A percentile compares a stretch with the other conserved stretches of the same genome.
Conservation (phyloP, 2,888 invertebrate genomes). For the Pyrgus malvae region DNA sequence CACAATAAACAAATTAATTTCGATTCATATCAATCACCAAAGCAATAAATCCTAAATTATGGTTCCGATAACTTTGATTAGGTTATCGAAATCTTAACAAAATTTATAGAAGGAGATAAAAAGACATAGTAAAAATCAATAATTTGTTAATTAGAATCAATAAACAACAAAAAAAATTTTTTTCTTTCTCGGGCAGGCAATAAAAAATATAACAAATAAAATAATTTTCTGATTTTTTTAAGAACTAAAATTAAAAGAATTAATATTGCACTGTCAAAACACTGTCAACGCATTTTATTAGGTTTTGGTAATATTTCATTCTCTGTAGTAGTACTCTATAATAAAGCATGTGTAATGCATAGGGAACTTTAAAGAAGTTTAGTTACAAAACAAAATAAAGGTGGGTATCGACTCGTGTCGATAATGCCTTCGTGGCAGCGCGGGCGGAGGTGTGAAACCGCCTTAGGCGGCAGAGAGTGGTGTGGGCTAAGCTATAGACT, state of each 20-base stretch:
- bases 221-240: too few relatives aligned
- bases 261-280: too few relatives aligned
- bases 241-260: too few relatives aligned
- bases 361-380: not conserved
- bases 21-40: not conserved
- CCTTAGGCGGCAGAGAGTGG: conserved; percentile 38
- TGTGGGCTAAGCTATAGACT: conserved; percentile 9
- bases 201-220: too few relatives aligned
- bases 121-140: not conserved
- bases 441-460: conserved; percentile 52
- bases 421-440: conserved; percentile 29
- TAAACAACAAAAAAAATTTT: too few relatives aligned
- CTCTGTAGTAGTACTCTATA: not conserved
- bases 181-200: too few relatives aligned
- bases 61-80: not conserved
- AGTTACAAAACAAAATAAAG: conserved; percentile 20
- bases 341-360: not conserved
- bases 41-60: not conserved
- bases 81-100: not conserved
- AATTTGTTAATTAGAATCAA: not conserved
- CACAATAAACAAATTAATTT: conserved; percentile 1
- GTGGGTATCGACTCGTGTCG: conserved; percentile 28
- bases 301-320: not conserved
- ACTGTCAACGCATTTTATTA: not conserved
- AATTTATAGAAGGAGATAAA: not conserved